These are phyloP conservation scores for Trachythela sp. DNA, from an alignment of 64 coral and sea anemone genomes.

Conservation along the genomic window DNA sequence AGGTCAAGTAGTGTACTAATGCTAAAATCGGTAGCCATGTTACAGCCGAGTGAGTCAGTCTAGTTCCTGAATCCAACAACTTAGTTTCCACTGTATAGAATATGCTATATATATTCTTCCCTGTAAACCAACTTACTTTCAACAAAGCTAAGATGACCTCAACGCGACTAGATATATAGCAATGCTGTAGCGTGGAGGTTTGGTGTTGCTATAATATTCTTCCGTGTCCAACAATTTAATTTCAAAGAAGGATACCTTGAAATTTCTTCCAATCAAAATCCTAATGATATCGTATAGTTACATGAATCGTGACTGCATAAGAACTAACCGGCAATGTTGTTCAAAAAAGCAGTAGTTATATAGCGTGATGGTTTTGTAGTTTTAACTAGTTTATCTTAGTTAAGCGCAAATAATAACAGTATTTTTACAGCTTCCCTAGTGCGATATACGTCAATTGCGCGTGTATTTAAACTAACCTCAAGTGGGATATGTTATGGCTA, in stretches of 20 bases:
- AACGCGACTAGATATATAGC: no score
- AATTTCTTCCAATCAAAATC: no score
- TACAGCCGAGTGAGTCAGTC: background rate
- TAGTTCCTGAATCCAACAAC: background rate
- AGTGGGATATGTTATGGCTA: background rate
- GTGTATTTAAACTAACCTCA: background rate
- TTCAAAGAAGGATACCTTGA: no score
- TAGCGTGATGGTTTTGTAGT: background rate
- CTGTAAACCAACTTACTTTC: no score
- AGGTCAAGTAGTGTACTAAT: background rate
- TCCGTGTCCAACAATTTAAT: no score
- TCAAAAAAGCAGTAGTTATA: background rate
- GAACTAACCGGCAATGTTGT: background rate
- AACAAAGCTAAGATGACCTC: no score
- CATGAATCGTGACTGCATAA: background rate
- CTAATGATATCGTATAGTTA: no score
- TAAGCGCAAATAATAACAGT: background rate
- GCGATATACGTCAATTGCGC: background rate
- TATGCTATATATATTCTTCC: no score
- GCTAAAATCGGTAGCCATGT: background rate
- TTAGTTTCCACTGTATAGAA: background rate
- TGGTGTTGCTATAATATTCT: no score
- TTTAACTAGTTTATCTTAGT: background rate
- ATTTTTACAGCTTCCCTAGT: background rate
- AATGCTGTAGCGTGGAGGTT: no score